Evolutionary conservation across 1,140 invertebrate genomes (phyloP).

Genomic region (Harlomillsia oculata): DNA sequence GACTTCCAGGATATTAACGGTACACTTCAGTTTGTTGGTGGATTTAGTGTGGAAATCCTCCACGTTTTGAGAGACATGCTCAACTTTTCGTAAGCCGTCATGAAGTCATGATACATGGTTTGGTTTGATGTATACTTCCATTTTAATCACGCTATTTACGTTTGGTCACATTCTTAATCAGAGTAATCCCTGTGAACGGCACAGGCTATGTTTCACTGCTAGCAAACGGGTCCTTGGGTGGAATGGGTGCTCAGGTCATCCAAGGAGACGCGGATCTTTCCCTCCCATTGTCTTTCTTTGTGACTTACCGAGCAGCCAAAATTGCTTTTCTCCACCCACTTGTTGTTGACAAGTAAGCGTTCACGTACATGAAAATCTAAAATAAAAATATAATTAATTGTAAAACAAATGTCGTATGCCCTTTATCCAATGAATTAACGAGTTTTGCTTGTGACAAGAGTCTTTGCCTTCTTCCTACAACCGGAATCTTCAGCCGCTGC

Average conservation of each 20-base stretch:
- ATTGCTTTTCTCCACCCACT: neutral
- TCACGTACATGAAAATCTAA: neutral
- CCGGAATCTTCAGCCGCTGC: neutral
- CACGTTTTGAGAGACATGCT: neutral
- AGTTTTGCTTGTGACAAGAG: neutral
- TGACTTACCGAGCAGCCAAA: neutral
- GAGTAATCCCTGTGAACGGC: neutral
- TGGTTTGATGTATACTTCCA: no score
- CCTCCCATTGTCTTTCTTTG: neutral
- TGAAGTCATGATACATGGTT: neutral
- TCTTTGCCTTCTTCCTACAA: neutral
- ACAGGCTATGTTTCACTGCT: neutral
- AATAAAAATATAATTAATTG: neutral
- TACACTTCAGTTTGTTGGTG: neutral
- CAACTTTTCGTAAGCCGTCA: conserved; percentile 3
- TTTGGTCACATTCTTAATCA: neutral
- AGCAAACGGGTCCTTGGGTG: neutral
- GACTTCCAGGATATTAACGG: neutral
- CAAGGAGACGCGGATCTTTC: neutral
- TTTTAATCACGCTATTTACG: neutral
- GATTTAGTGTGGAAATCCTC: neutral
- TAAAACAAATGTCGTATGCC: no score
- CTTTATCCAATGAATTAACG: no score
- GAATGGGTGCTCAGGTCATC: neutral
- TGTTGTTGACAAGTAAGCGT: neutral